phyloP scores from a whole-genome alignment of 2,797 vertebrate genomes.

The Psittacula derbiana region DNA sequence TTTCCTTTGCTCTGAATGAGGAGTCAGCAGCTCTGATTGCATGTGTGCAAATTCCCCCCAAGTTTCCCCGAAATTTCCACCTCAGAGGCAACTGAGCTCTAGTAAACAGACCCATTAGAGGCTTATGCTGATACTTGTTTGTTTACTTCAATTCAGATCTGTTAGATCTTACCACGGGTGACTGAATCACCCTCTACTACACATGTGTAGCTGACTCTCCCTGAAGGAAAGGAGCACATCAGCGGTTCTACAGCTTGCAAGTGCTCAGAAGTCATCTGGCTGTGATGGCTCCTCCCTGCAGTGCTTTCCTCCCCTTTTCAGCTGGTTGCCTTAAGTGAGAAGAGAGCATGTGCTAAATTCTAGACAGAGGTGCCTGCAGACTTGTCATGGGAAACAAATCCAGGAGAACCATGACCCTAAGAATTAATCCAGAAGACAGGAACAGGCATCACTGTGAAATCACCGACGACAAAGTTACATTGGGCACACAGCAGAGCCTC shows the following conservation, averaged over 20 bases:
- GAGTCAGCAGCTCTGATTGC: conserved; percentile 49
- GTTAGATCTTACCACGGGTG: not conserved
- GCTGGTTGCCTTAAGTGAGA: not conserved
- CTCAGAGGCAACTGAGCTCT: not conserved
- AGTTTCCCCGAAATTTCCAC: conserved; percentile 40
- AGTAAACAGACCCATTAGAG: not conserved
- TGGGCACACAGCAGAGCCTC: not conserved
- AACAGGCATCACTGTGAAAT: not conserved
- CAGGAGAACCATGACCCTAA: not conserved
- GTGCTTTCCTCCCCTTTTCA: not conserved
- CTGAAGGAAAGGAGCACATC: not conserved
- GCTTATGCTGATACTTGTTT: not conserved
- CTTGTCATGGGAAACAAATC: not conserved
- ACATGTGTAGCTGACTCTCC: not conserved
- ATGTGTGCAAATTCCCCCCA: conserved; percentile 1
- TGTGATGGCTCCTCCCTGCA: not conserved
- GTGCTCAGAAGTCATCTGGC: not conserved
- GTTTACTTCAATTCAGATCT: not conserved
- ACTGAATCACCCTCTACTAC: not conserved
- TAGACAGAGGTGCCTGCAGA: not conserved
- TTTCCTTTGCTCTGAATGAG: not conserved
- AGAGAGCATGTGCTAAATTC: not conserved
- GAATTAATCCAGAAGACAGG: not conserved
- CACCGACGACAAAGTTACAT: not conserved
- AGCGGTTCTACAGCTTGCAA: not conserved